Evolutionary conservation across 2,113 vertebrate genomes (phyloP).

Genomic region (Nycticorax nycticorax): DNA sequence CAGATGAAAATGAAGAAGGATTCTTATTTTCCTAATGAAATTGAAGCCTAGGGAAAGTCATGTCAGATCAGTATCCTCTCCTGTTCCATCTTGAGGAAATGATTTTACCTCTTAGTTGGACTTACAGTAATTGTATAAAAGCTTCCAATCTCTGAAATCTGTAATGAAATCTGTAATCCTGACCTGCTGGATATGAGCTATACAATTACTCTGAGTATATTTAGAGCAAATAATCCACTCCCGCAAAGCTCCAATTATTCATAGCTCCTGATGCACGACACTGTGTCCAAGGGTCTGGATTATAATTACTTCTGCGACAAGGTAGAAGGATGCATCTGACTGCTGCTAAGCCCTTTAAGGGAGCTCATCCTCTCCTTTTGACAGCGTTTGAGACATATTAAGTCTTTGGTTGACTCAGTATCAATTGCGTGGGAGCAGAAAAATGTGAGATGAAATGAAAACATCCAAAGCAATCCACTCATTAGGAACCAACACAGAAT

Average conservation of each 20-base stretch:
- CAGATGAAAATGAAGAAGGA: background rate
- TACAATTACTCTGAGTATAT: conserved; percentile 78
- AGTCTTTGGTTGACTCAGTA: background rate
- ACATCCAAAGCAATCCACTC: background rate
- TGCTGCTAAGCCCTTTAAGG: conserved; percentile 22
- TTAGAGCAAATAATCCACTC: conserved; percentile 76
- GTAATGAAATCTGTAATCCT: conserved; percentile 82
- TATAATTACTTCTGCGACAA: conserved; percentile 48
- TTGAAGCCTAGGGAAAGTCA: conserved; percentile 24
- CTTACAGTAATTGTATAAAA: conserved; percentile 80
- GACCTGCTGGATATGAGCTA: conserved; percentile 79
- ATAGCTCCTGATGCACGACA: conserved; percentile 48
- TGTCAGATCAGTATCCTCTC: background rate
- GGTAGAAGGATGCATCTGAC: conserved; percentile 14
- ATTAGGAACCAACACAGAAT: background rate
- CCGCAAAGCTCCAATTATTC: conserved; percentile 68
- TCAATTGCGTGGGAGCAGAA: background rate
- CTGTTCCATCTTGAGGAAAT: conserved; percentile 75
- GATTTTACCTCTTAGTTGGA: conserved; percentile 75
- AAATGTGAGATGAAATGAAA: background rate
- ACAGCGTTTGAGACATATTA: background rate
- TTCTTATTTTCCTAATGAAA: conserved; percentile 53
- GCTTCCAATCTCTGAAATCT: conserved; percentile 75
- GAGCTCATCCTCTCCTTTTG: background rate
- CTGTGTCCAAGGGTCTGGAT: conserved; percentile 35